Conservation (phyloP, 2,797 vertebrate genomes). For the Ciconia nigra region DNA sequence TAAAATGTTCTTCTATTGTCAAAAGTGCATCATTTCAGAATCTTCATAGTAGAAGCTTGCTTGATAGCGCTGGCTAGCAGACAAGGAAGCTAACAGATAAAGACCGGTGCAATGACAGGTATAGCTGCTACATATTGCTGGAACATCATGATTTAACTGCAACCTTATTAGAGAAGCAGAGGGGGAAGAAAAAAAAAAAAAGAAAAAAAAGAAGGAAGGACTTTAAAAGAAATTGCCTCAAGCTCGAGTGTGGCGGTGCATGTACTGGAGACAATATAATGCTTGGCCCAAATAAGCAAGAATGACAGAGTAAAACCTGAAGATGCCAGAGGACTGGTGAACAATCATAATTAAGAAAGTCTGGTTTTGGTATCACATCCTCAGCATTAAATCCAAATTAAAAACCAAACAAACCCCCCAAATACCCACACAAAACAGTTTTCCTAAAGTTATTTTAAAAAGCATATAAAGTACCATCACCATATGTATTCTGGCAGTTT, state of each 20-base stretch:
- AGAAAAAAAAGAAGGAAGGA: background rate
- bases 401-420: background rate
- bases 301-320: background rate
- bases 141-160: background rate
- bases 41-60: slow-evolving; percentile 12
- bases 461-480: background rate
- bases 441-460: background rate
- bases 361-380: background rate
- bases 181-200: background rate
- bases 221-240: background rate
- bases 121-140: background rate
- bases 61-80: slow-evolving; percentile 26
- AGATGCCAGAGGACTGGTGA: background rate
- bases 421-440: background rate
- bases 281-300: background rate
- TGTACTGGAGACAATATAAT: background rate
- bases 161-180: background rate
- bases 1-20: slow-evolving; percentile 36
- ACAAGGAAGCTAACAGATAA: slow-evolving; percentile 7
- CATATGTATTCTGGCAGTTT: background rate
- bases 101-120: background rate
- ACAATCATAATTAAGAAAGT: background rate
- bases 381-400: background rate
- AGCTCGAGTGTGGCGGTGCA: background rate
- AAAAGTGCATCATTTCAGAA: slow-evolving; percentile 46